Conservation (phyloP, 2,113 vertebrate species). For the Phoxinus phoxinus region DNA sequence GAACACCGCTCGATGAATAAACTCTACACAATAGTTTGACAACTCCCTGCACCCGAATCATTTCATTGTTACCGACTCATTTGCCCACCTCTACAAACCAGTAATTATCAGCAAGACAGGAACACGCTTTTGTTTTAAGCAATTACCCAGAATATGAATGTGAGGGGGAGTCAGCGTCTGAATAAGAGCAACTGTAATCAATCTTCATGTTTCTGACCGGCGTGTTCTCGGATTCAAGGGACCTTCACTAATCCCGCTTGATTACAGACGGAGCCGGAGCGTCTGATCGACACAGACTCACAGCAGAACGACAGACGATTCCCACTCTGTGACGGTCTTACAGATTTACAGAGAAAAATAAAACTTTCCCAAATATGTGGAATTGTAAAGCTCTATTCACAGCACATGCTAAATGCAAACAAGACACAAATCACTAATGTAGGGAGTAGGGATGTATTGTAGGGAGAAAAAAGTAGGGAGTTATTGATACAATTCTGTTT, state of each 20-base stretch:
- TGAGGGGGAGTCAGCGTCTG: conserved; percentile 3
- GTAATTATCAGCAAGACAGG: conserved; percentile 43
- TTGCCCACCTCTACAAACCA: conserved; percentile 36
- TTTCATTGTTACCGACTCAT: conserved; percentile 10
- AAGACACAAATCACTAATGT: background rate
- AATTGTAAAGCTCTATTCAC: background rate
- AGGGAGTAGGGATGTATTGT: too few species aligned
- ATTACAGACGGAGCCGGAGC: conserved; percentile 30
- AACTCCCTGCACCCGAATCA: background rate
- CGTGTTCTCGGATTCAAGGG: conserved; percentile 8
- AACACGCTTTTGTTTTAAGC: conserved; percentile 48
- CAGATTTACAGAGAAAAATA: background rate
- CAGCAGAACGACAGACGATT: background rate
- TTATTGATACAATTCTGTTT: background rate
- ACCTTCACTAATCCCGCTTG: conserved; percentile 18
- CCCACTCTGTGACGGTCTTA: background rate
- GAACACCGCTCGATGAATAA: background rate
- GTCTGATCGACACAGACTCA: conserved; percentile 20
- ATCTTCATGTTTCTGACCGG: conserved; percentile 48
- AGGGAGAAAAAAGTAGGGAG: background rate
- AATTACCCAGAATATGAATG: conserved; percentile 51
- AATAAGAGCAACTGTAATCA: conserved; percentile 51
- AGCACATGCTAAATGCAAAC: background rate
- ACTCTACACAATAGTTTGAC: conserved; percentile 12
- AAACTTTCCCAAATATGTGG: background rate